phyloP scores from a whole-genome alignment of 2,797 vertebrate species.

The Rhincodon typus region DNA sequence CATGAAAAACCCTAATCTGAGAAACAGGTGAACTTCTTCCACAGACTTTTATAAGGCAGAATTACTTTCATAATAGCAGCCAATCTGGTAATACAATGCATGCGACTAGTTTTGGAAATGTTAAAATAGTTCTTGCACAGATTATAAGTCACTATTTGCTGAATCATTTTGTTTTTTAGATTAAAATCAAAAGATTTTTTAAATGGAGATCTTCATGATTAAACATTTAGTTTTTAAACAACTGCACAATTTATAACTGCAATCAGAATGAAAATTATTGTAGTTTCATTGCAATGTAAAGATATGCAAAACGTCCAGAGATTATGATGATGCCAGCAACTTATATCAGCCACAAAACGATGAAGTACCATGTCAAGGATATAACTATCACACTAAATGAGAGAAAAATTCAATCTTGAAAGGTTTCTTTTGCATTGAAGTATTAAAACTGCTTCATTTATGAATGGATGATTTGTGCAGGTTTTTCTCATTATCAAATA shows the following conservation, averaged over 20 bases:
- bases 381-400: not conserved
- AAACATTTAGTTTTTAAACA: not conserved
- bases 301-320: not conserved
- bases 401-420: not conserved
- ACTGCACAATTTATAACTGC: not conserved
- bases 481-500: not conserved
- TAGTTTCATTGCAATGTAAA: not conserved
- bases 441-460: not conserved
- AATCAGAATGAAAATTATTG: not conserved
- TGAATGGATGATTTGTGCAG: not conserved
- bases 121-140: not conserved
- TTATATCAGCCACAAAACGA: not conserved
- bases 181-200: not conserved
- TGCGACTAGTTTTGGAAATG: not conserved
- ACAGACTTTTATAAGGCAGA: not conserved
- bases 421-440: not conserved
- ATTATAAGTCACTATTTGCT: not conserved
- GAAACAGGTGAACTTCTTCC: not conserved
- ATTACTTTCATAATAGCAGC: not conserved
- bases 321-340: not conserved
- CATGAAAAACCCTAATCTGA: not conserved
- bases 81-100: not conserved
- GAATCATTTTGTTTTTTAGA: not conserved
- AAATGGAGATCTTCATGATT: not conserved
- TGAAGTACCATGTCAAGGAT: not conserved